Conservation (phyloP, 2,797 vertebrate genomes). For the Pristis pectinata region DNA sequence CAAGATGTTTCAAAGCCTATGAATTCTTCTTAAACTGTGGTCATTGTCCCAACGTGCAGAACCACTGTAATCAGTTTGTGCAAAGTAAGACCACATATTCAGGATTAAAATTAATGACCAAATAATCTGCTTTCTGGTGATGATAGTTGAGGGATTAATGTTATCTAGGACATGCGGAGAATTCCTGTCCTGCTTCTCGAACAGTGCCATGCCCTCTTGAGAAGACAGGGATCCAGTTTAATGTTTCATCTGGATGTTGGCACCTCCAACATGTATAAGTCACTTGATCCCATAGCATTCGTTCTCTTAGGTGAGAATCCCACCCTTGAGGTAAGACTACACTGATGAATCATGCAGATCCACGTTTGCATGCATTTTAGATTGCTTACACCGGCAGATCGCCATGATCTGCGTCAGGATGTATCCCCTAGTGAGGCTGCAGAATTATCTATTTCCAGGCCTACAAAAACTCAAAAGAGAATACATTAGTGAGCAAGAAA, state of each 20-base stretch:
- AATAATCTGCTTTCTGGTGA: neutral
- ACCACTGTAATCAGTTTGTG: neutral
- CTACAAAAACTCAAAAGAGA: neutral
- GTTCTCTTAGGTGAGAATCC: neutral
- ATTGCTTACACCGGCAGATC: neutral
- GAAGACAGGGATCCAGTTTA: neutral
- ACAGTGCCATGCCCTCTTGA: neutral
- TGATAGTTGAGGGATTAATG: neutral
- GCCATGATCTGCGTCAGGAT: neutral
- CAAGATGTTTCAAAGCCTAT: neutral
- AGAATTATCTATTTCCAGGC: neutral
- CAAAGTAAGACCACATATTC: neutral
- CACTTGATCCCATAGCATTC: neutral
- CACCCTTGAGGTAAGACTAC: neutral
- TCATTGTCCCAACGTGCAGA: neutral
- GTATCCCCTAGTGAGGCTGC: neutral
- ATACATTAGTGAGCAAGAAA: neutral
- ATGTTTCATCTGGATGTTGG: neutral
- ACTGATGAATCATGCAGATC: neutral
- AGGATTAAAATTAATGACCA: neutral
- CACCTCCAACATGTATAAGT: neutral
- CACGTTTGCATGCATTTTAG: neutral
- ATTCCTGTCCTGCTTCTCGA: neutral
- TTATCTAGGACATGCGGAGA: neutral
- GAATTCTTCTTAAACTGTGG: neutral